Conservation (phyloP, 1,140 invertebrate genomes). For the Notospermus geniculatus region DNA sequence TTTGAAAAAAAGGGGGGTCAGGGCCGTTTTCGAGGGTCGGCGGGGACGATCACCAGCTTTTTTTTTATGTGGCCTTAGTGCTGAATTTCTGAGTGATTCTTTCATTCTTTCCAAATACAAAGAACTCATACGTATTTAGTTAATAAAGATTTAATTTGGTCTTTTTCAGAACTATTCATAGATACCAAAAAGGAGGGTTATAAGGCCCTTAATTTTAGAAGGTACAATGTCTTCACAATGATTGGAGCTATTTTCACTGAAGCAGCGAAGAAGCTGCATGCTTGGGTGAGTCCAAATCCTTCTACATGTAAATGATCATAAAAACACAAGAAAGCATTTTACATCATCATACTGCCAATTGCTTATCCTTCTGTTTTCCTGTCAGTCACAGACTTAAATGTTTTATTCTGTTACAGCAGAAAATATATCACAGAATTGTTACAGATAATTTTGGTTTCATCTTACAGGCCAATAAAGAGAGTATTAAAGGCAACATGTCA, state of each 20-base stretch:
- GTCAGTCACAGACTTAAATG: no score
- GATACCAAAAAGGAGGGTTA: conserved; percentile 64
- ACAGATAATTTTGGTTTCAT: background rate
- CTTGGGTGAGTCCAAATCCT: conserved; percentile 1
- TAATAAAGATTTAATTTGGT: background rate
- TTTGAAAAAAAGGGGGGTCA: no score
- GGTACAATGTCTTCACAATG: conserved; percentile 28
- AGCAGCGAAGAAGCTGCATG: background rate
- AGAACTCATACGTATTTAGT: background rate
- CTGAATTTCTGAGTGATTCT: no score
- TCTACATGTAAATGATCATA: no score
- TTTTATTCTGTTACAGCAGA: background rate
- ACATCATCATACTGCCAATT: no score
- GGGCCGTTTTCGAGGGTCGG: no score
- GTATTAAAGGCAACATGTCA: conserved; percentile 61
- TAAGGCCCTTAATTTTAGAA: conserved; percentile 62
- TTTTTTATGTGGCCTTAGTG: no score
- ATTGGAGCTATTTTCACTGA: conserved; percentile 7
- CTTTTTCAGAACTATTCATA: conserved; percentile 65
- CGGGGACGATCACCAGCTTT: no score
- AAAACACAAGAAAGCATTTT: no score
- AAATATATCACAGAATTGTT: background rate
- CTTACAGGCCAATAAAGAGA: conserved; percentile 37
- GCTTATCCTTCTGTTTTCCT: no score
- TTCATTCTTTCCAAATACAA: no score